Conservation (phyloP, 2,888 invertebrate genomes). For the Torymus tubicola region DNA sequence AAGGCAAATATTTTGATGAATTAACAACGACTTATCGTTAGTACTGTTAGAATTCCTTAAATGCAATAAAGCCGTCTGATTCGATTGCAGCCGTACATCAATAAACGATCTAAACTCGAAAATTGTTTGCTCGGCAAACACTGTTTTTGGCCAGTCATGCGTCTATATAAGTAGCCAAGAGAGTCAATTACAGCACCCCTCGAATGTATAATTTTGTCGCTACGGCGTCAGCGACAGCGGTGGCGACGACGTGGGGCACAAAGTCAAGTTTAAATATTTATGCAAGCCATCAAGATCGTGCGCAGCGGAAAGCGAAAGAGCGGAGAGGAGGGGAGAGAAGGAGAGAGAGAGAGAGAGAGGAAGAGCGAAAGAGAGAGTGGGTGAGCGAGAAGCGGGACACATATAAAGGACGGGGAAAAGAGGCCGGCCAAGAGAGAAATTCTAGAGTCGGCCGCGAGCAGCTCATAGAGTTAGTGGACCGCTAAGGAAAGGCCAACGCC, state of each 20-base stretch:
- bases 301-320: background rate
- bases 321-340: background rate
- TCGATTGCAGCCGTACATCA: background rate
- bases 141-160: background rate
- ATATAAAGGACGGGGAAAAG: slow-evolving; percentile 2
- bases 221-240: background rate
- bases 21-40: no score
- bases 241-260: slow-evolving; percentile 12
- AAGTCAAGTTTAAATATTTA: slow-evolving; percentile 57
- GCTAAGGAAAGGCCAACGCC: no score
- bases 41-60: no score
- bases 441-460: background rate
- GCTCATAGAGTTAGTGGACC: no score
- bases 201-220: background rate
- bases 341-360: slow-evolving; percentile 10
- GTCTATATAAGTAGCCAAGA: background rate
- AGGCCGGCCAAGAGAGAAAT: slow-evolving; percentile 43
- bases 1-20: no score
- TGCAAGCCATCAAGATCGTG: slow-evolving; percentile 47
- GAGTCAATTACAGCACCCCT: background rate
- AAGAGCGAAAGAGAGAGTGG: background rate
- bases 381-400: background rate
- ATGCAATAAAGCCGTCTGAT: no score
- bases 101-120: slow-evolving; percentile 31
- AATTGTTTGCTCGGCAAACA: slow-evolving; percentile 44